phyloP scores from a whole-genome alignment of 1,140 invertebrate species.

The Drosophila virilis region DNA sequence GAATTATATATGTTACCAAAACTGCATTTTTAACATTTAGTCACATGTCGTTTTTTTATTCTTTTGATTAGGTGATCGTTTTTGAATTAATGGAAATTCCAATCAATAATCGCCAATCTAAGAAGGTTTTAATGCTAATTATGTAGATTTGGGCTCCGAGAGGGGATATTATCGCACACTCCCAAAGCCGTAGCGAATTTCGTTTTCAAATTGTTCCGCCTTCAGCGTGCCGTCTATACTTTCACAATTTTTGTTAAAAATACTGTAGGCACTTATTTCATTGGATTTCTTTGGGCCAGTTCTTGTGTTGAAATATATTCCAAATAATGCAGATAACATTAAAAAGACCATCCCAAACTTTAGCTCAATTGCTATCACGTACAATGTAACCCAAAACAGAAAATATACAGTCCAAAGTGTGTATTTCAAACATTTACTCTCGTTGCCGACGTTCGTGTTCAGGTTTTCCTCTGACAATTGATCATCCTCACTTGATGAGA shows the following conservation, averaged over 20 bases:
- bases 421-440: slow-evolving; percentile 70
- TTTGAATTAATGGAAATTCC: too few species aligned
- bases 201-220: slow-evolving; percentile 96
- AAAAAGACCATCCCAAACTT: slow-evolving; percentile 97
- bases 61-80: too few species aligned
- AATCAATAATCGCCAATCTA: too few species aligned
- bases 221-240: slow-evolving; percentile 96
- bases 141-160: too few species aligned
- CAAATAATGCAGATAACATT: slow-evolving; percentile 90
- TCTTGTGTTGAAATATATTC: slow-evolving; percentile 94
- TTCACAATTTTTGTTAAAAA: slow-evolving; percentile 97
- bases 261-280: slow-evolving; percentile 97
- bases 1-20: too few species aligned
- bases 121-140: background rate
- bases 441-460: slow-evolving; percentile 14
- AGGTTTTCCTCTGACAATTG: slow-evolving; percentile 32
- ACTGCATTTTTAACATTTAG: too few species aligned
- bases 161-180: slow-evolving; percentile 68
- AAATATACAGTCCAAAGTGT: slow-evolving; percentile 85
- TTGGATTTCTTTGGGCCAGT: slow-evolving; percentile 88
- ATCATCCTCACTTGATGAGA: slow-evolving; percentile 48
- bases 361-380: slow-evolving; percentile 89
- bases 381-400: slow-evolving; percentile 88
- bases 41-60: too few species aligned
- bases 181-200: slow-evolving; percentile 89